A percentile compares a stretch with the other conserved stretches of the same genome.
These are phyloP conservation scores for Anhinga anhinga DNA, from an alignment of 2,113 vertebrate genomes.

Conservation along the genomic window DNA sequence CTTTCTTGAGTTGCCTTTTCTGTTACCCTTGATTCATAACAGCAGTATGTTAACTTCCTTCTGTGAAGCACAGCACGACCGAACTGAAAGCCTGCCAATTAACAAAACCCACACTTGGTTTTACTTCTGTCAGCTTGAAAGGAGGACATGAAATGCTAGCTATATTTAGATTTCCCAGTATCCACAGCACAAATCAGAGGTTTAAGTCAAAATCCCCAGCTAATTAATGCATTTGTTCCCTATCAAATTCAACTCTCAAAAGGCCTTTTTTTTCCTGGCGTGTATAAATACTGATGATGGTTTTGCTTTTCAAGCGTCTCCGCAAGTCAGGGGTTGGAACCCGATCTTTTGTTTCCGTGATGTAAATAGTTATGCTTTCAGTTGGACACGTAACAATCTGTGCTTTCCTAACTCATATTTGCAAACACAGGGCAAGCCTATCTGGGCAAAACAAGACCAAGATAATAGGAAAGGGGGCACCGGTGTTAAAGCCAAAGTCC, in stretches of 20 bases:
- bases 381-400: neutral
- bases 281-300: rapidly evolving
- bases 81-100: neutral
- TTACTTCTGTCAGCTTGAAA: neutral
- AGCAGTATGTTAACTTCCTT: neutral
- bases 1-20: neutral
- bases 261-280: neutral
- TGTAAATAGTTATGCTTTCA: neutral
- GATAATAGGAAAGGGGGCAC: neutral
- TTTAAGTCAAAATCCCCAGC: neutral
- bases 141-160: neutral
- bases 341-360: neutral
- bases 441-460: neutral
- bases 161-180: neutral
- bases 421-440: neutral
- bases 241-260: neutral
- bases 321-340: neutral
- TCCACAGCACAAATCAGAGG: neutral
- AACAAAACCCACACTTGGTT: neutral
- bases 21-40: neutral
- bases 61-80: neutral
- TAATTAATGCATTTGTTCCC: neutral
- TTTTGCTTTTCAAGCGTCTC: neutral
- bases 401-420: neutral
- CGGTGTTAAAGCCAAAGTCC: neutral